Evolutionary conservation across 1,140 invertebrate genomes (phyloP).

Genomic region (Pissodes strobi): DNA sequence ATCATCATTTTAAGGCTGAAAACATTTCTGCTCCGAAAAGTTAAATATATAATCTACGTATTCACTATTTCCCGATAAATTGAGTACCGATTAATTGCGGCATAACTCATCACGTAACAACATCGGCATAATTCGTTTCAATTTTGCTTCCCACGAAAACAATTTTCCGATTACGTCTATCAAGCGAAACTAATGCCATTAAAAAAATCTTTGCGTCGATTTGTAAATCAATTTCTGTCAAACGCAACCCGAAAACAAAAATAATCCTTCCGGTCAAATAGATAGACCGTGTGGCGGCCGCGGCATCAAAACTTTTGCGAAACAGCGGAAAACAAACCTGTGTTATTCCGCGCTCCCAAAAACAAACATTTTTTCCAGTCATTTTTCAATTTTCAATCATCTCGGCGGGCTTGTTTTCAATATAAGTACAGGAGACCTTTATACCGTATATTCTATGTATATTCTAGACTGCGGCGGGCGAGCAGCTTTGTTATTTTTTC

Average conservation of each 20-base stretch:
- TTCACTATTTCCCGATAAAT: no score
- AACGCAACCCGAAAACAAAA: conserved; percentile 15
- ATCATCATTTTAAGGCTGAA: no score
- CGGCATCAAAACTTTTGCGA: conserved; percentile 19
- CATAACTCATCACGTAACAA: background rate
- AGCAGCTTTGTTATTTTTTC: conserved; percentile 40
- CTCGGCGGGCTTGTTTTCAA: conserved; percentile 32
- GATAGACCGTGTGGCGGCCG: conserved; percentile 15
- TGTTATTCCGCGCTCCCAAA: conserved; percentile 29
- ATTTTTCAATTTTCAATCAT: conserved; percentile 34
- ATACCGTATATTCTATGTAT: conserved; percentile 36
- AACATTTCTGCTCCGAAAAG: no score
- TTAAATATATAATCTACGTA: no score
- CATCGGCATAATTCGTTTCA: background rate
- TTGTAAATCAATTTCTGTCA: conserved; percentile 24
- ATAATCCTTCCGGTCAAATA: conserved; percentile 29
- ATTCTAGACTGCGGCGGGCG: conserved; percentile 32
- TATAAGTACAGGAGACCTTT: conserved; percentile 36
- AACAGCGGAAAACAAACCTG: conserved; percentile 28
- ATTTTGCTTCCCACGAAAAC: background rate
- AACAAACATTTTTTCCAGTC: conserved; percentile 31
- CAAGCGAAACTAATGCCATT: conserved; percentile 6
- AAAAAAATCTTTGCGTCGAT: conserved; percentile 8
- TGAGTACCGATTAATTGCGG: no score
- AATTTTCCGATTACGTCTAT: background rate